Percentiles rank a stretch among this genome's conserved stretches.
Evolutionary conservation across 2,113 vertebrate genomes (phyloP).

Genomic region (Tupaia tana): DNA sequence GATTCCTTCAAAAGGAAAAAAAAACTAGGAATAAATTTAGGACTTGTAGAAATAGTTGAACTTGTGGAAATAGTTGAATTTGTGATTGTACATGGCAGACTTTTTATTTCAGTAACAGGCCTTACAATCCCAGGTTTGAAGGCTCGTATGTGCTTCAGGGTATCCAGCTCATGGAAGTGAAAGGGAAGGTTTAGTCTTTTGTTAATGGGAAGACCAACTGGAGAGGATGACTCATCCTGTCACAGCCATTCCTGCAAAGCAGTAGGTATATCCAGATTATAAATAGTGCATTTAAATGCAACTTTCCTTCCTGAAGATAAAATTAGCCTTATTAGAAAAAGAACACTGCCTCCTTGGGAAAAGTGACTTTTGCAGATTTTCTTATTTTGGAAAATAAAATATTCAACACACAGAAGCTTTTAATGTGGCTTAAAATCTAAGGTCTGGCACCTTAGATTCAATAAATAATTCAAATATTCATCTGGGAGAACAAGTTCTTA

Average conservation of each 20-base stretch:
- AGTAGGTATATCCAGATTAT: neutral
- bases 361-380: neutral
- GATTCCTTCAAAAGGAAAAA: neutral
- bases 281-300: neutral
- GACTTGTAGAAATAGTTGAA: neutral
- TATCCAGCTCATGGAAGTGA: neutral
- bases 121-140: neutral
- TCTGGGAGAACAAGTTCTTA: constrained; percentile 16
- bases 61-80: neutral
- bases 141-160: neutral
- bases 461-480: constrained; percentile 42
- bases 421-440: constrained; percentile 14
- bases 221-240: neutral
- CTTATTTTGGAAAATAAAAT: constrained; percentile 32
- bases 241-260: constrained; percentile 1
- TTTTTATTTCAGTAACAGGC: neutral
- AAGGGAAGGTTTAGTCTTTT: neutral
- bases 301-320: constrained; percentile 24
- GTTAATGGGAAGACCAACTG: neutral
- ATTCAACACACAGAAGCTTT: neutral
- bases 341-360: neutral
- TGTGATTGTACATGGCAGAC: neutral
- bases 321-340: neutral
- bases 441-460: neutral
- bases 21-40: no score